Percentiles rank a stretch among this genome's conserved stretches.
These are phyloP conservation scores for Neoarius graeffei DNA, from an alignment of 2,113 vertebrate species.

Conservation along the genomic window DNA sequence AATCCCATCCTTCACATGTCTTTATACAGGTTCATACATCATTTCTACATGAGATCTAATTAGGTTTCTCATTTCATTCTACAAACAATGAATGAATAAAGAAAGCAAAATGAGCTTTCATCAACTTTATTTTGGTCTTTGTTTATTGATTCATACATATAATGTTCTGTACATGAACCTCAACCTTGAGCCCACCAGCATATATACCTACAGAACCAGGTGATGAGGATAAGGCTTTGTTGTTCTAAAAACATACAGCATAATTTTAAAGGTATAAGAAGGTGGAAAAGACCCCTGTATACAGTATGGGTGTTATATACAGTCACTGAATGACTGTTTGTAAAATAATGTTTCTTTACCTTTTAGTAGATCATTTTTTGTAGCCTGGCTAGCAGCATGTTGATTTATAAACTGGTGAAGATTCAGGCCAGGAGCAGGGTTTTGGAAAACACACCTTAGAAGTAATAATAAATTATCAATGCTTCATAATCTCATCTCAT, in stretches of 20 bases:
- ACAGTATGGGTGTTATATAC: not conserved
- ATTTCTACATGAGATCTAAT: not conserved
- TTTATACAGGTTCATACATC: not conserved
- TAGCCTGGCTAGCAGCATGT: not conserved
- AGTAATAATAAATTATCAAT: not conserved
- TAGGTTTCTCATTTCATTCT: constrained; percentile 4
- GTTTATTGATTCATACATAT: not conserved
- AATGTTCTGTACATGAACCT: not conserved
- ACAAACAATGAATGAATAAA: not conserved
- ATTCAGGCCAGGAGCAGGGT: not conserved
- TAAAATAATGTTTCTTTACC: not conserved
- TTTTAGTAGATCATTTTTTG: not conserved
- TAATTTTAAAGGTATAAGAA: not conserved
- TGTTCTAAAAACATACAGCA: not conserved
- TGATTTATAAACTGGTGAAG: not conserved
- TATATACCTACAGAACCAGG: not conserved
- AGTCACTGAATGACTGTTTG: constrained; percentile 12
- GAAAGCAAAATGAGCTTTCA: not conserved
- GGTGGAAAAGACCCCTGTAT: not conserved
- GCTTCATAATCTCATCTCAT: no score
- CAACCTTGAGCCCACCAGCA: not conserved
- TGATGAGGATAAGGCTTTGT: not conserved
- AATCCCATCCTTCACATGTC: not conserved
- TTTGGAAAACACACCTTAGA: not conserved
- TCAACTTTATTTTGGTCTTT: not conserved